Evolutionary conservation across 1,140 invertebrate genomes (phyloP), one percentile per base, ranked within the genome.

Genomic region (Arion vulgaris): DNA sequence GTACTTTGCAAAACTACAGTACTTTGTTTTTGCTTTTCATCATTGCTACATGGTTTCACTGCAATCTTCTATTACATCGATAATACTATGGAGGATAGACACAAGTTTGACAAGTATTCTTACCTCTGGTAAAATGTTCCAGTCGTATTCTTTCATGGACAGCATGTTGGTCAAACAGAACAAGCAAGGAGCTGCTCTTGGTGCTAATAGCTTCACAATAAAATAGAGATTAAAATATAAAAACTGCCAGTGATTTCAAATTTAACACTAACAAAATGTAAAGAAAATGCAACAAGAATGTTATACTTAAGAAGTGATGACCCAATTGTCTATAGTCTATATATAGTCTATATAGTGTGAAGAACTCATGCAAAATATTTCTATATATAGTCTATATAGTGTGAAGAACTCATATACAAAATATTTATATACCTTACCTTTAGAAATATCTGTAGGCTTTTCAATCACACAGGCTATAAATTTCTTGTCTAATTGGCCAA

Each of bases 81-180:
- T n/a, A n/a, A n/a, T n/a, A n/a, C n/a, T n/a, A n/a, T n/a, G n/a
- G n/a, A n/a, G n/a, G n/a, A n/a, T n/a, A n/a, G n/a, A n/a, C n/a
- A n/a, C 41, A 45, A 7, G 5, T 45, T 45, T 45, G 15, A 45
- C 5, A 5, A 45, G 5, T 45, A 45, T 45, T 57, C 45, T 72
- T 26, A 85, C 83, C 81, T 86, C 76, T 28, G n/a, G 81, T 80
- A 19, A 84, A 45, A 66, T 83, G 90, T 89, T 96, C 95, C 15
- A 96, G 89, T 82, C 94, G 90, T 73, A 96, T 93, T 91, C 95
- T 91, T 91, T 96, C 95, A 91, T 96, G 94, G 36, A 95, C 95
- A 74, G 95, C 95, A 93, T 96, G 95, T 89, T 96, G 95, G 92
- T 96, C 95, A 89, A 96, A 94, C 41, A 95, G 86, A 5, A 95